Evolutionary conservation across 2,113 vertebrate genomes (phyloP).

Genomic region (Origma solitaria): DNA sequence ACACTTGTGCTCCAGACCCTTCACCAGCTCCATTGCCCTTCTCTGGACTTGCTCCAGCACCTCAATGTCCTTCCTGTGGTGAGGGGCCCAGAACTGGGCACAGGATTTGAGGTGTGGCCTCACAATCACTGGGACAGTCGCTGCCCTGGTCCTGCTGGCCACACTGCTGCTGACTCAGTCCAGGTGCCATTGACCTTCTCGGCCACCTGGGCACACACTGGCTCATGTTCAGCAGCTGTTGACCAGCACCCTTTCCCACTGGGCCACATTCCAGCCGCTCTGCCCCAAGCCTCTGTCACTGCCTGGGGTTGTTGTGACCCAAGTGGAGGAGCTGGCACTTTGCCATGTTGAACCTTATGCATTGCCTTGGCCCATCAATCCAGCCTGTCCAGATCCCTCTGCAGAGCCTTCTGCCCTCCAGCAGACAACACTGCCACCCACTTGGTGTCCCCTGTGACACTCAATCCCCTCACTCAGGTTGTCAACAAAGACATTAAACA

Average conservation of each 20-base stretch:
- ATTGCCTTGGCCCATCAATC: background rate
- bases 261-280: background rate
- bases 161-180: accelerated
- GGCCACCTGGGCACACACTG: background rate
- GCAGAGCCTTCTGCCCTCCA: background rate
- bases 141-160: background rate
- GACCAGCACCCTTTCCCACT: background rate
- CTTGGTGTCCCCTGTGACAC: background rate
- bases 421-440: background rate
- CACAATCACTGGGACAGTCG: background rate
- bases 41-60: accelerated
- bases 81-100: background rate
- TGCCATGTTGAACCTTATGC: accelerated
- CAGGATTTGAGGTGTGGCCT: background rate
- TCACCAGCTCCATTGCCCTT: background rate
- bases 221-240: background rate
- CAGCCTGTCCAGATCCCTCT: background rate
- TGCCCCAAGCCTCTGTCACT: accelerated
- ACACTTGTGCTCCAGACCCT: background rate
- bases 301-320: background rate
- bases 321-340: background rate
- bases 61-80: background rate
- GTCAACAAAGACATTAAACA: background rate
- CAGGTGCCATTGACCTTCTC: background rate
- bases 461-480: background rate